These are phyloP conservation scores for Procavia capensis DNA, from an alignment of 2,113 vertebrate species.

Conservation along the genomic window DNA sequence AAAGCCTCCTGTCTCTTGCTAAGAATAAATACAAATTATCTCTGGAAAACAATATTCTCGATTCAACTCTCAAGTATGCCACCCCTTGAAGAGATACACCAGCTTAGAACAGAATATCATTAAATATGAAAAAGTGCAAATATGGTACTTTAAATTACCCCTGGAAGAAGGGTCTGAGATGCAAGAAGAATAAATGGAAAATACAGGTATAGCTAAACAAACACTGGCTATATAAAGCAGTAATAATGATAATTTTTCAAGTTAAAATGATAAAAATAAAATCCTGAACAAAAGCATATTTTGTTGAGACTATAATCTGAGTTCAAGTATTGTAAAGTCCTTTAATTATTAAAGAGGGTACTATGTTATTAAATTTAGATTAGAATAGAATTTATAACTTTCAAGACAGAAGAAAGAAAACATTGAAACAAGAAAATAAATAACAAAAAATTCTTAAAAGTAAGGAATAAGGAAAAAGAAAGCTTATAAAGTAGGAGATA, in stretches of 20 bases:
- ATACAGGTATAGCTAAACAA: background rate
- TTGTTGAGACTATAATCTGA: background rate
- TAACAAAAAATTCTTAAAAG: background rate
- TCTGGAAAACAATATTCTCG: background rate
- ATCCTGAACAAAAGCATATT: background rate
- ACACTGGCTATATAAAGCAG: background rate
- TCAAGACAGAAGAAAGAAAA: background rate
- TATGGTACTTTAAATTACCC: background rate
- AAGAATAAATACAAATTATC: background rate
- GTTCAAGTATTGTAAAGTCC: background rate
- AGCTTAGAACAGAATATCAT: conserved; percentile 35
- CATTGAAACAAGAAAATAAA: background rate
- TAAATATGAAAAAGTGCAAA: background rate
- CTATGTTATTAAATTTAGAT: background rate
- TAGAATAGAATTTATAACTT: background rate
- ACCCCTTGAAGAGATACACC: conserved; percentile 27
- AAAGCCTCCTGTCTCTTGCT: background rate
- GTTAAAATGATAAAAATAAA: background rate
- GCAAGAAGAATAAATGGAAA: background rate
- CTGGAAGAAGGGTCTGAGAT: background rate
- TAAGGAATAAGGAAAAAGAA: background rate
- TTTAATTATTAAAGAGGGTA: background rate
- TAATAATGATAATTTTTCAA: background rate
- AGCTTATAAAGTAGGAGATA: background rate
- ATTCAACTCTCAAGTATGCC: background rate